Conservation (phyloP, 2,888 invertebrate species). For the Trissoscelio sp. region DNA sequence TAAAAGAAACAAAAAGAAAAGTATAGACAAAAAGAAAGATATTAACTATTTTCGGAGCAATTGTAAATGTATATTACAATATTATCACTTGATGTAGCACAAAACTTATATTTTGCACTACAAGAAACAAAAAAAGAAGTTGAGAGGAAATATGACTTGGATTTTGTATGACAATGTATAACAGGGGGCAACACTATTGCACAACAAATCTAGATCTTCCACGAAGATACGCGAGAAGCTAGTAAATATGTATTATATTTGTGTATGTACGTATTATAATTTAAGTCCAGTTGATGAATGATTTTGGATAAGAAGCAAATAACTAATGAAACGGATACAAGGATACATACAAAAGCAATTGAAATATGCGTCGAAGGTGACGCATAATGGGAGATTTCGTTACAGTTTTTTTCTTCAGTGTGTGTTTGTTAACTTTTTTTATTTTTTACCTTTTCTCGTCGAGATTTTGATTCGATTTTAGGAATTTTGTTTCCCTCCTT, state of each 20-base stretch:
- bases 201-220: constrained; percentile 65
- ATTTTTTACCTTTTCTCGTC: constrained; percentile 17
- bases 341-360: constrained; percentile 21
- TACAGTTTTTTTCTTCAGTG: constrained; percentile 17
- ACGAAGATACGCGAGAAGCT: constrained; percentile 66
- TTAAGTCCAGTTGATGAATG: constrained; percentile 54
- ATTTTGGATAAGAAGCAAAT: constrained; percentile 25
- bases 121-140: constrained; percentile 4
- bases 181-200: constrained; percentile 54
- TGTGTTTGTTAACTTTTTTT: constrained; percentile 15
- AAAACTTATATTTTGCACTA: constrained; percentile 64
- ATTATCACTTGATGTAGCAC: constrained; percentile 50
- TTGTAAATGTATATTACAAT: constrained; percentile 49
- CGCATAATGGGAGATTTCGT: constrained; percentile 9
- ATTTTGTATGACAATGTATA: constrained; percentile 55
- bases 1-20: constrained; percentile 39
- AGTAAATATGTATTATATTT: constrained; percentile 78
- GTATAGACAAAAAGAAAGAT: constrained; percentile 25
- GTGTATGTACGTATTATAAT: constrained; percentile 77
- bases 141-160: constrained; percentile 37
- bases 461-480: constrained; percentile 41
- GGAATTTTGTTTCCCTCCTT: constrained; percentile 25
- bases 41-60: constrained; percentile 53
- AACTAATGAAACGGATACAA: constrained; percentile 36
- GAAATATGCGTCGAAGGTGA: background rate